phyloP scores from a whole-genome alignment of 2,888 invertebrate species.

The Thymelicus lineola region DNA sequence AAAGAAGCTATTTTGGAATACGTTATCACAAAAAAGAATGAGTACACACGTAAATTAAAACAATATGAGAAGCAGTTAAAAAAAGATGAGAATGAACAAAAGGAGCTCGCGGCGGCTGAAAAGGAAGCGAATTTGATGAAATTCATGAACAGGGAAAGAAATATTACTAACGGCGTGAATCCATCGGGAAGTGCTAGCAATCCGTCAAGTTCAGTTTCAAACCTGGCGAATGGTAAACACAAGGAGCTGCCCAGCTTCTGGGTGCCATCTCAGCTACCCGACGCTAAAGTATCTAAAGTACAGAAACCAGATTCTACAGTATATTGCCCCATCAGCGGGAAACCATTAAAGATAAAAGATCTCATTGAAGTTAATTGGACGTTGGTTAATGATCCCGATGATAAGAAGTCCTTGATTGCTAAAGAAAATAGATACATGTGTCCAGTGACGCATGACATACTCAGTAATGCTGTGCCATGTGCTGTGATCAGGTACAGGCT shows the following conservation, averaged over 20 bases:
- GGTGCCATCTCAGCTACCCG: slow-evolving; percentile 97
- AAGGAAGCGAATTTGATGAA: slow-evolving; percentile 90
- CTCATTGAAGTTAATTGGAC: slow-evolving; percentile 97
- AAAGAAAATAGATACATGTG: slow-evolving; percentile 98
- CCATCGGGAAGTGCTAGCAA: slow-evolving; percentile 47
- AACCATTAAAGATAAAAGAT: slow-evolving; percentile 95
- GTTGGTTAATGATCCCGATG: slow-evolving; percentile 93
- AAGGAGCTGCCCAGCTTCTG: slow-evolving; percentile 97
- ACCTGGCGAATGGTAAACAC: slow-evolving; percentile 91
- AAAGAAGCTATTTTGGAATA: slow-evolving; percentile 98
- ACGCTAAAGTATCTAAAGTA: slow-evolving; percentile 88
- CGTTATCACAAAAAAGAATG: slow-evolving; percentile 96
- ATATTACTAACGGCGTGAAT: slow-evolving; percentile 84
- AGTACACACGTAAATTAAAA: slow-evolving; percentile 94
- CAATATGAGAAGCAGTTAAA: slow-evolving; percentile 96
- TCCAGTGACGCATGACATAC: slow-evolving; percentile 97
- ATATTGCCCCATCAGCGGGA: slow-evolving; percentile 83
- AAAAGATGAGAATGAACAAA: slow-evolving; percentile 89
- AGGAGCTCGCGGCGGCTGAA: slow-evolving; percentile 89
- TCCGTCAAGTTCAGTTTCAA: slow-evolving; percentile 87
- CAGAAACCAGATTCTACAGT: slow-evolving; percentile 74
- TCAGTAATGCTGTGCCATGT: slow-evolving; percentile 97
- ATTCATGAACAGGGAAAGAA: slow-evolving; percentile 93
- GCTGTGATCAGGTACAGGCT: slow-evolving; percentile 89
- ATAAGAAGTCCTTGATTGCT: slow-evolving; percentile 93